Percentiles rank a stretch among this genome's conserved stretches.
phyloP scores from a whole-genome alignment of 1,140 invertebrate species.

The Mactra quadrangularis region DNA sequence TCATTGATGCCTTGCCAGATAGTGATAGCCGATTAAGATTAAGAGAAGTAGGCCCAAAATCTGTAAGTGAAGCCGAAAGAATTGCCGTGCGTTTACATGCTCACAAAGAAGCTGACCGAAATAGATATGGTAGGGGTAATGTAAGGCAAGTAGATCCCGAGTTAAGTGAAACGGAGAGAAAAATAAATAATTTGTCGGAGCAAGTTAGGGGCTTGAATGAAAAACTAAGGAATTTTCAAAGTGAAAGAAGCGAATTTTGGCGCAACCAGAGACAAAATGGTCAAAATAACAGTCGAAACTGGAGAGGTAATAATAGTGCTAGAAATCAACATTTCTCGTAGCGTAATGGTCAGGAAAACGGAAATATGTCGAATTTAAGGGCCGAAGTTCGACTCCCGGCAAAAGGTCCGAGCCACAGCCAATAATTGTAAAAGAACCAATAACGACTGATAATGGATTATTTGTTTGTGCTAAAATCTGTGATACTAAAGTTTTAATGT shows the following conservation, averaged over 20 bases:
- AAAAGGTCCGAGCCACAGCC: background rate
- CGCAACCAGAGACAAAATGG: background rate
- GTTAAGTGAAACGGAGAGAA: background rate
- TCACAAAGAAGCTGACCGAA: conserved; percentile 29
- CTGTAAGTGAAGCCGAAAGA: conserved; percentile 37
- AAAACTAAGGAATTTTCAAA: background rate
- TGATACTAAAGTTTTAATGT: background rate
- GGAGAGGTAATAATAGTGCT: conserved; percentile 13
- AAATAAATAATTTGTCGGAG: background rate
- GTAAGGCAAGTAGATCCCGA: background rate
- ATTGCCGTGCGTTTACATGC: conserved; percentile 49
- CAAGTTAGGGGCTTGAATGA: background rate
- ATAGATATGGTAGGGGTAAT: background rate
- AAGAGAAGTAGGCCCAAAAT: conserved; percentile 50
- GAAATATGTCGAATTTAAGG: background rate
- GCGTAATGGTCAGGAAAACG: background rate
- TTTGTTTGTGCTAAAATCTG: conserved; percentile 12
- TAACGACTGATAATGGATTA: too few species aligned
- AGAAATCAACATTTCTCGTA: background rate
- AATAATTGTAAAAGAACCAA: too few species aligned
- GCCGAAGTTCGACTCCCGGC: background rate
- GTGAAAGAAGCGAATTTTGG: background rate
- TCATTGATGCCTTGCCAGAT: conserved; percentile 60
- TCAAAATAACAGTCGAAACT: background rate
- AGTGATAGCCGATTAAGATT: conserved; percentile 55